Conservation (phyloP, 2,113 vertebrate genomes). For the Sinocyclocheilus anophthalmus region DNA sequence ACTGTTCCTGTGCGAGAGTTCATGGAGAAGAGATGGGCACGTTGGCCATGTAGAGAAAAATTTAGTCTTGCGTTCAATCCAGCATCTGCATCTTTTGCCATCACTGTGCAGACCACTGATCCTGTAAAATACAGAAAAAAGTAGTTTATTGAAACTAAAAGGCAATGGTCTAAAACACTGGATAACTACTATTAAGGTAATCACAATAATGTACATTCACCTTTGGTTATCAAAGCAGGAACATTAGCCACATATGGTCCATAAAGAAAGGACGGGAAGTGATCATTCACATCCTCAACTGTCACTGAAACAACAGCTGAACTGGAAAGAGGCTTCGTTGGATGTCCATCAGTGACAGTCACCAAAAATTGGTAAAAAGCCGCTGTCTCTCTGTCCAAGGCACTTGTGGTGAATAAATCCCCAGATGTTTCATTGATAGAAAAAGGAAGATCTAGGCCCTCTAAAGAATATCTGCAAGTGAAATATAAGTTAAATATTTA, state of each 20-base stretch:
- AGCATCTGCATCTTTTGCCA: constrained; percentile 70
- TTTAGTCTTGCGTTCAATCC: constrained; percentile 72
- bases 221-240: constrained; percentile 62
- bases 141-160: not conserved
- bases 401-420: constrained; percentile 68
- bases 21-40: constrained; percentile 68
- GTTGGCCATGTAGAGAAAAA: constrained; percentile 71
- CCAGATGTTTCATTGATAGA: constrained; percentile 72
- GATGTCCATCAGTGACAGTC: constrained; percentile 66
- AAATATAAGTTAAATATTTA: not conserved
- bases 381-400: constrained; percentile 72
- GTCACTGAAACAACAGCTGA: constrained; percentile 69
- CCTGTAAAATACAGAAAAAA: constrained; percentile 59
- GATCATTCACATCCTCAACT: constrained; percentile 75
- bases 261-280: constrained; percentile 73
- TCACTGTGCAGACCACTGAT: constrained; percentile 71
- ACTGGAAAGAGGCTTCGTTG: constrained; percentile 66
- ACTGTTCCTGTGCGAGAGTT: constrained; percentile 67
- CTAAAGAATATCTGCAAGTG: constrained; percentile 69
- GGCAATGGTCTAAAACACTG: not conserved
- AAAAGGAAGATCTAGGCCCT: constrained; percentile 64
- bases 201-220: constrained; percentile 56
- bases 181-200: not conserved
- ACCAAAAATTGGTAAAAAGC: constrained; percentile 69
- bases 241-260: constrained; percentile 76